Evolutionary conservation across 1,140 invertebrate genomes (phyloP), one percentile per base, ranked within the genome.

Genomic region (Bombus waltoni): DNA sequence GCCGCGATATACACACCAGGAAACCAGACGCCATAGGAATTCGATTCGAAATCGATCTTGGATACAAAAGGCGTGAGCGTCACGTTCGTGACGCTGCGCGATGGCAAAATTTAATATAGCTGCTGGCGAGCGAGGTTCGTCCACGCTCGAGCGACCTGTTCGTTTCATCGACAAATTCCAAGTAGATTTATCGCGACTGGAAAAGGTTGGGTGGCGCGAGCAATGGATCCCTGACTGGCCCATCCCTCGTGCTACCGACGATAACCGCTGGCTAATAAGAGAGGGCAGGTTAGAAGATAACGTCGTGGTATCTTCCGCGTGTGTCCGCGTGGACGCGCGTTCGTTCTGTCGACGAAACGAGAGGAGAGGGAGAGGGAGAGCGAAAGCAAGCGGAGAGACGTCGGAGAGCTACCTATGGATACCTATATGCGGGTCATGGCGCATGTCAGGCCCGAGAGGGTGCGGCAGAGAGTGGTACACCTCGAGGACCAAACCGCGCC

Each of bases 391-490:
- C 25, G 15, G 13, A 73, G 68, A 40, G 57, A 65, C n/a, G 47
- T 22, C 22, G 53, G 35, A 70, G 53, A 71, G 42, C 78, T 42
- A 86, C 83, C 86, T 88, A 87, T 75, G 82, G 83, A 74, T 80
- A 91, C 79, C 74, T 93, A 89, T 89, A 86, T 87, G 83, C 90
- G 90, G 92, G 92, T 93, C 92, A 94, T 93, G 91, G 92, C 92
- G 92, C 93, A 93, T 94, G 93, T 93, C 93, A 93, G 85, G 59
- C 85, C 79, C n/a, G 75, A 87, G 89, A 93, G 93, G 93, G 93
- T 93, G 93, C 92, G 92, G 93, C 92, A 93, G 78, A 62, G 65
- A 66, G 65, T 81, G 74, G 79, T 79, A 89, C 28, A 62, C 85
- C 83, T 87, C 81, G 77, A 90, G 79, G 78, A 87, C 87, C 85